phyloP scores from a whole-genome alignment of 2,797 vertebrate species.

The Borostomias antarcticus region DNA sequence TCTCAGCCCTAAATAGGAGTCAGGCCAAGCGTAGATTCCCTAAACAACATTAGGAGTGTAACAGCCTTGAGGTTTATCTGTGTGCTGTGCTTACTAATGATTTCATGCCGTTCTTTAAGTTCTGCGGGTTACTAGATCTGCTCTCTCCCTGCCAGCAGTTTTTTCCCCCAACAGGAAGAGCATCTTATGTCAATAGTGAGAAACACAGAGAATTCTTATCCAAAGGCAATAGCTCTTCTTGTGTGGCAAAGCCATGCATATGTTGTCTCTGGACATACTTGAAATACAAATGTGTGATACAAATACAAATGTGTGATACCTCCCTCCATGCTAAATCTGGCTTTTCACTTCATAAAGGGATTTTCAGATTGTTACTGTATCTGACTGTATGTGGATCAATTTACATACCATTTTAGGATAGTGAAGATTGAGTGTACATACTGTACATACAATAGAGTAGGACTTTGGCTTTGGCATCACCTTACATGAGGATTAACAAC shows the following conservation, averaged over 20 bases:
- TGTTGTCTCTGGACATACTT: neutral
- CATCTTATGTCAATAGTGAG: conserved; percentile 11
- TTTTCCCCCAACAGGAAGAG: conserved; percentile 10
- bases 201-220: neutral
- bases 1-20: conserved; percentile 14
- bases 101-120: conserved; percentile 19
- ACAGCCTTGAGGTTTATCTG: conserved; percentile 21
- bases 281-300: neutral
- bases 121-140: conserved; percentile 5
- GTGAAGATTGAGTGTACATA: neutral
- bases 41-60: conserved; percentile 15
- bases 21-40: conserved; percentile 13
- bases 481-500: neutral
- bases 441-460: neutral
- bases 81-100: conserved; percentile 21
- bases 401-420: neutral
- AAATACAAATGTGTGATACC: neutral
- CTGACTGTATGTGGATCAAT: neutral
- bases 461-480: neutral
- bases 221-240: neutral
- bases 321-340: too few species aligned
- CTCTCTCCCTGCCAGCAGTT: neutral
- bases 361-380: neutral
- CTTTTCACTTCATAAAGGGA: neutral
- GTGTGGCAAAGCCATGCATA: neutral